phyloP scores from a whole-genome alignment of 2,113 vertebrate genomes.

The Promerops cafer region DNA sequence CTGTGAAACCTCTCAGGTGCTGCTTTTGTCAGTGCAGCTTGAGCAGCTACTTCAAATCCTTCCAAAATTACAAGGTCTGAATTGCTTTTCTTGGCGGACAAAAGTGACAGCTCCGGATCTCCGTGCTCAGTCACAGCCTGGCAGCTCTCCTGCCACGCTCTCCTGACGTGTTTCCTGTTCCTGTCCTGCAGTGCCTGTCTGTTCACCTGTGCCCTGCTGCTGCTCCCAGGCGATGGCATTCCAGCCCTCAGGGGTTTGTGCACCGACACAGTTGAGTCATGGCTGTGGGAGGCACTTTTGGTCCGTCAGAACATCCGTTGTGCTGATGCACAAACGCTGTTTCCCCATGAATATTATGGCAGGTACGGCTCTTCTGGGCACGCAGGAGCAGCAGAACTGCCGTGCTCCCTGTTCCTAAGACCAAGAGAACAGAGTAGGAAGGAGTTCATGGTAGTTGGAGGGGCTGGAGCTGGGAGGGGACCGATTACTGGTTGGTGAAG shows the following conservation, averaged over 20 bases:
- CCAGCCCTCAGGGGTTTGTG: accelerated
- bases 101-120: background rate
- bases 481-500: background rate
- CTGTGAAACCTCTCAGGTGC: background rate
- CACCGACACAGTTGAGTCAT: accelerated
- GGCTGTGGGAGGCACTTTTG: background rate
- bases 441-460: background rate
- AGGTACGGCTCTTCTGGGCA: background rate
- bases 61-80: background rate
- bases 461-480: background rate
- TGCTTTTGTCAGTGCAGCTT: background rate
- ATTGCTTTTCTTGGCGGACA: background rate
- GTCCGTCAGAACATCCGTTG: accelerated
- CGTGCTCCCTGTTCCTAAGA: background rate
- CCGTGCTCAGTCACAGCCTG: accelerated
- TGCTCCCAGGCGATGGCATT: background rate
- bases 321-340: background rate
- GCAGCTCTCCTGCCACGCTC: background rate
- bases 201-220: background rate
- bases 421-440: background rate
- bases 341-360: background rate
- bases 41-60: background rate
- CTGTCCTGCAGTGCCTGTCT: background rate
- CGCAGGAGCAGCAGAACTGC: background rate
- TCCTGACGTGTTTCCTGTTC: background rate